Base-by-base conservation (phyloP, 2,888 invertebrate species). In the Drosophila cognata region DNA sequence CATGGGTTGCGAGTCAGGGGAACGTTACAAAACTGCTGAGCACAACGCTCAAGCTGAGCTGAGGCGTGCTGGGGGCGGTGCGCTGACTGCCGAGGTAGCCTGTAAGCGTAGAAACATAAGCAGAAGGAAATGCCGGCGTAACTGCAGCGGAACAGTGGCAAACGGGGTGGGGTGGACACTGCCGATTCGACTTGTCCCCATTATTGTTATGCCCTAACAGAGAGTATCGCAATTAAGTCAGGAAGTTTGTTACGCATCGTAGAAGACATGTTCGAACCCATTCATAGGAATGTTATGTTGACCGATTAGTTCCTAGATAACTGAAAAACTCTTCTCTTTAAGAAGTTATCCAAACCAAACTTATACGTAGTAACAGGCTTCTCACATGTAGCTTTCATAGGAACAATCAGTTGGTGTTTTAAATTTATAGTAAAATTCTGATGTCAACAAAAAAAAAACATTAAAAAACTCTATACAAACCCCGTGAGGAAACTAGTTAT, bases 21-120 rank as follows among this genome's bases (percentile, higher is more conserved):
- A 64, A 53, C 38, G 64, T 67, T 70, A 67, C 70, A 81, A 86
- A 85, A 88, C 84, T 84, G 84, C 84, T 88, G 89, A 85, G 89
- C 84, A 78, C 87, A 72, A 82, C 74, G 70, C 77, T 77, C 71
- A 76, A 71, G 46, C 77, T 43, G 71, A 68, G 72, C 65, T 69
- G 66, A 52, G 60, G 41, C 63, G 43, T 29, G 29, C 36, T 8
- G 29, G 31, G 41, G 36, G n/a, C 18, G 18, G 16, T 8, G 33
- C 21, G 8, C 16, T 16, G 31, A 18, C 18, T 13, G 60, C 16
- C 36, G 46, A 11, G 28, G n/a, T 50, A 43, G 46, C 53, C 62
- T 63, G 52, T 35, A 79, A 78, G 80, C 78, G 76, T 78, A 64
- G 79, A 75, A 59, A 43, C 80, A 71, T 78, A 81, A 74, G 80